Evolutionary conservation across 1,140 invertebrate species (phyloP).

Genomic region (Caenorhabditis tropicalis): DNA sequence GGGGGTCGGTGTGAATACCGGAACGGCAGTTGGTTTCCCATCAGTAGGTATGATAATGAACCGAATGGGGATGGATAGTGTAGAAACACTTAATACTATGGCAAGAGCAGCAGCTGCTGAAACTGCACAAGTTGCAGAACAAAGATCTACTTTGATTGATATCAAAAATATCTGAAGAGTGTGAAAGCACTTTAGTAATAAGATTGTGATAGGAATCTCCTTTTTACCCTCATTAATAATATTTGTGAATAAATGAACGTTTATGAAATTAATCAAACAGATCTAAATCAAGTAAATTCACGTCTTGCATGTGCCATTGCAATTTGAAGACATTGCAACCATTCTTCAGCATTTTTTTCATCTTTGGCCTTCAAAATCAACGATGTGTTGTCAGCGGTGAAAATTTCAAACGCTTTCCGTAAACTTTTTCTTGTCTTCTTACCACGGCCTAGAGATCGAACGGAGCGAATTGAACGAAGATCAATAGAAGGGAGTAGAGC

Average conservation of each 20-base stretch:
- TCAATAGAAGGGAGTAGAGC: constrained; percentile 76
- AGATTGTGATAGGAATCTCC: too few relatives aligned
- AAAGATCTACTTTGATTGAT: neutral
- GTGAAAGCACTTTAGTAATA: too few relatives aligned
- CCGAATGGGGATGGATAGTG: constrained; percentile 50
- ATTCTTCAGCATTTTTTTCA: constrained; percentile 90
- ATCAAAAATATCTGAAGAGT: neutral
- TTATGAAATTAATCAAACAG: neutral
- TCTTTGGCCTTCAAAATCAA: constrained; percentile 90
- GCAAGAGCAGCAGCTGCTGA: constrained; percentile 21
- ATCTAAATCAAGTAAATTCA: constrained; percentile 16
- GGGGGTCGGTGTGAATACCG: constrained; percentile 58
- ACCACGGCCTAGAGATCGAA: constrained; percentile 81
- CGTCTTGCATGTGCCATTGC: constrained; percentile 83
- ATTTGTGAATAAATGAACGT: neutral
- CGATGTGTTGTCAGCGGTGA: constrained; percentile 85
- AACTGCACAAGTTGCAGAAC: neutral
- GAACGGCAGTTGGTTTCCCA: constrained; percentile 57
- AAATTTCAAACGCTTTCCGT: constrained; percentile 93
- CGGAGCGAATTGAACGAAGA: constrained; percentile 88
- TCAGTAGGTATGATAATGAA: constrained; percentile 58
- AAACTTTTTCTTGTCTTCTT: constrained; percentile 80
- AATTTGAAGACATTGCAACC: constrained; percentile 88
- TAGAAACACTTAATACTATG: constrained; percentile 45
- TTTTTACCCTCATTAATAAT: constrained; percentile 23